Evolutionary conservation across 2,888 invertebrate species (phyloP).

Genomic region (Agrilus biguttatus): DNA sequence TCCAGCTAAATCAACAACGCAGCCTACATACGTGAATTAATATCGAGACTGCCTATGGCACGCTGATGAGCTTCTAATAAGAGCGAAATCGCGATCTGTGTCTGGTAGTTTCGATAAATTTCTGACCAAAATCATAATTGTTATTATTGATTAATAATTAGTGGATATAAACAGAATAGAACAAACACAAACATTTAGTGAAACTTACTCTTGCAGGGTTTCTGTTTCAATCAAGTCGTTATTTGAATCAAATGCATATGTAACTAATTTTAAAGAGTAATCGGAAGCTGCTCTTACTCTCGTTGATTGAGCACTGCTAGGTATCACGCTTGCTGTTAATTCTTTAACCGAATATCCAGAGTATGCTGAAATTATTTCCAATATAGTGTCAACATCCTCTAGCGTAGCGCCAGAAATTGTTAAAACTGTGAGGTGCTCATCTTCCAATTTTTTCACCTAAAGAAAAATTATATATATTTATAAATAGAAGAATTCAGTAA

Average conservation of each 20-base stretch:
- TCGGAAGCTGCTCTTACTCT: slow-evolving; percentile 5
- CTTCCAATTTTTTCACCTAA: slow-evolving; percentile 33
- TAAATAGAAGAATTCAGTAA: too few relatives aligned
- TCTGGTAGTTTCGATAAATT: too few relatives aligned
- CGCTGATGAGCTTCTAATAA: too few relatives aligned
- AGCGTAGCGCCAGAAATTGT: slow-evolving; percentile 30
- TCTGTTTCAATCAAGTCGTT: slow-evolving; percentile 7
- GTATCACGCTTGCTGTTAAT: slow-evolving; percentile 30
- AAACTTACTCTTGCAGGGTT: slow-evolving; percentile 11
- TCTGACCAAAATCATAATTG: too few relatives aligned
- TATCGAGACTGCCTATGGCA: too few relatives aligned
- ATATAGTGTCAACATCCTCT: slow-evolving; percentile 28
- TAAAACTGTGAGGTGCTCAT: slow-evolving; percentile 31
- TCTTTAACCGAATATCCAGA: slow-evolving; percentile 32
- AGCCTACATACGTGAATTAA: too few relatives aligned
- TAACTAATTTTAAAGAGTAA: slow-evolving; percentile 10
- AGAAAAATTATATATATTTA: slow-evolving; percentile 15
- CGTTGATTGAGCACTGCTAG: slow-evolving; percentile 9
- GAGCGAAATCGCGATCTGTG: too few relatives aligned
- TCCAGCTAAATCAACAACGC: too few relatives aligned
- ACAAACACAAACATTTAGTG: too few relatives aligned
- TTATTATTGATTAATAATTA: too few relatives aligned
- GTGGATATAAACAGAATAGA: too few relatives aligned
- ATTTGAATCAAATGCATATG: slow-evolving; percentile 12
- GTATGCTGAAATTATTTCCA: slow-evolving; percentile 24